Evolutionary conservation across 2,888 invertebrate genomes (phyloP), one percentile per base, ranked within the genome.

Genomic region (Cactoblastis cactorum): DNA sequence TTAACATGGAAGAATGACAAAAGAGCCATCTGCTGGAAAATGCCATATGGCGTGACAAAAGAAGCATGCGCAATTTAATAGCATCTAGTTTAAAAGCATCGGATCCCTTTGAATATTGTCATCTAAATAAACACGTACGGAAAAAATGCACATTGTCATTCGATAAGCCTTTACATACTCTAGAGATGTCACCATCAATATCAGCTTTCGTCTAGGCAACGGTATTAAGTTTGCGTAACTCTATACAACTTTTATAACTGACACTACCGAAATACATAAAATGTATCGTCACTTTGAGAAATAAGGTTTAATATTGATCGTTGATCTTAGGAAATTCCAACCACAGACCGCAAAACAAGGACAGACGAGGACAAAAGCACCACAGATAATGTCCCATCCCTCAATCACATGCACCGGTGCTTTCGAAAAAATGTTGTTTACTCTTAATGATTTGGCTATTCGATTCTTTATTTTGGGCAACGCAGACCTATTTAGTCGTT

Each of bases 351-450:
- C 87, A 84, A 74, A 79, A 80, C 75, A 80, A 81, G 84, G 78
- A 82, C 80, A 78, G 67, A 61, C 61, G 71, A 57, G 74, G 76
- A 82, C 81, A 85, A 84, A 79, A 80, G 80, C 67, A 69, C 66
- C 74, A 72, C 74, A 83, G 79, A 87, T 87, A 85, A 83, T 84
- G 80, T 88, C 77, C 80, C 81, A 86, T 88, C 87, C 87, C 82
- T 83, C 88, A 88, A 89, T 89, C 86, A 88, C 85, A 89, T 89
- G 88, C 88, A 80, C 82, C 79, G 85, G 65, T 89, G 86, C 80
- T 71, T 77, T 74, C 74, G 77, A 83, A 87, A 84, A 84, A 85
- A 77, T 83, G 77, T 84, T 84, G 84, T 75, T 72, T 73, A 77
- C 76, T 80, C 67, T 69, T 71, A 71, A 65, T 66, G 60, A 63